phyloP scores from a whole-genome alignment of 2,113 vertebrate genomes.

The Plotosus lineatus region DNA sequence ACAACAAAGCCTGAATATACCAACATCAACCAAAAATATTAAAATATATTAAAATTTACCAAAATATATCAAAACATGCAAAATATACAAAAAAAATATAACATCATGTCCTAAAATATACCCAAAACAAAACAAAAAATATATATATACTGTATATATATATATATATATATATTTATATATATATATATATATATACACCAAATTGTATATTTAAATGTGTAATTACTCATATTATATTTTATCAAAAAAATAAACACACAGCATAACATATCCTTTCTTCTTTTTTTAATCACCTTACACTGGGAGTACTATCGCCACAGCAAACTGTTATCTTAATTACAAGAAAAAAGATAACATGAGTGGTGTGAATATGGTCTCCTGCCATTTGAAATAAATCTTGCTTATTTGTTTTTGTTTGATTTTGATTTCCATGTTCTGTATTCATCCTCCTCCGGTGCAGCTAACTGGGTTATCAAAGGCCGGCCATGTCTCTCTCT shows the following conservation, averaged over 20 bases:
- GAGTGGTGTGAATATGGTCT: too few relatives aligned
- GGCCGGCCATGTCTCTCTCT: too few relatives aligned
- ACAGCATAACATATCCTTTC: background rate
- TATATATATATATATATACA: background rate
- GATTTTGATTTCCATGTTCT: too few relatives aligned
- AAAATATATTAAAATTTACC: background rate
- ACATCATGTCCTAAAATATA: background rate
- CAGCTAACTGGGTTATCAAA: too few relatives aligned
- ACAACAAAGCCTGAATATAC: background rate
- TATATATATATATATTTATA: background rate
- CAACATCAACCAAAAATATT: background rate
- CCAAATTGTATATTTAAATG: too few relatives aligned
- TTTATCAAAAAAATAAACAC: too few relatives aligned
- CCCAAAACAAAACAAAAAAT: background rate
- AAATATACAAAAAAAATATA: too few relatives aligned
- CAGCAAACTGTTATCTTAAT: background rate
- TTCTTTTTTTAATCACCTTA: background rate
- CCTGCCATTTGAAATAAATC: too few relatives aligned
- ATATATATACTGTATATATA: background rate
- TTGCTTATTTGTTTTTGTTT: too few relatives aligned
- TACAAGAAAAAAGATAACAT: too few relatives aligned
- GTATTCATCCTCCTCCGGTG: too few relatives aligned
- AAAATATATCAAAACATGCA: background rate
- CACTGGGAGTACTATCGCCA: background rate
- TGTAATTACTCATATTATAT: too few relatives aligned